Base-by-base conservation (phyloP, 2,888 invertebrate genomes). In the Xanthia togata region DNA sequence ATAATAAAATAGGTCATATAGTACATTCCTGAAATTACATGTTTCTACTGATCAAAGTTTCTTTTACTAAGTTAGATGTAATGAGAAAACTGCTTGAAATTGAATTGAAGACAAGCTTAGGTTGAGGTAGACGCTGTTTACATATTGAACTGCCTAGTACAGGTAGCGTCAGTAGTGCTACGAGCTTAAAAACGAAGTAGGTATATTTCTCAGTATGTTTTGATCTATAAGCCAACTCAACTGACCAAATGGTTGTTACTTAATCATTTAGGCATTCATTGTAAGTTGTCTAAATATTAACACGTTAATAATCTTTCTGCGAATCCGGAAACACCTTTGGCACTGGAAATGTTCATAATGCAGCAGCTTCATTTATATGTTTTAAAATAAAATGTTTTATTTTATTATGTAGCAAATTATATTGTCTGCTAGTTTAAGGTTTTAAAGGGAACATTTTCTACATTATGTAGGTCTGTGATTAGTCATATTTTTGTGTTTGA, bases 401-500 rank as follows among this genome's bases (percentile, higher is more conserved):
- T 85, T 81, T 81, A 83, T 23, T 53, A 31, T 60, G 53, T 79
- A 83, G 72, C 77, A 68, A 70, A 84, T 76, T 76, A 57, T 63
- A 79, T 35, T 76, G 79, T 79, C 73, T 72, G 75, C 77, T 83
- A 85, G 83, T 81, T 78, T 79, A 87, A 82, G 83, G 77, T 87
- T 87, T 80, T 83, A 81, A 79, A 80, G 70, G 82, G 62, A 84
- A 77, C 70, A 82, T 86, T 78, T 78, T 79, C 76, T 78, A 75
- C 77, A 70, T 72, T 70, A 70, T 57, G 70, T 81, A 81, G 79
- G 62, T 75, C 76, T 79, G 84, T 87, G 86, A 84, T 86, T 85
- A 31, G 65, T 81, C 73, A 78, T 76, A 71, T 77, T 81, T 87
- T 87, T 78, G 70, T 78, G 83, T 76, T 82, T 78, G 83, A 85